A percentile compares a stretch with the other conserved stretches of the same genome.
phyloP scores from a whole-genome alignment of 2,797 vertebrate species.

The Catharus ustulatus region DNA sequence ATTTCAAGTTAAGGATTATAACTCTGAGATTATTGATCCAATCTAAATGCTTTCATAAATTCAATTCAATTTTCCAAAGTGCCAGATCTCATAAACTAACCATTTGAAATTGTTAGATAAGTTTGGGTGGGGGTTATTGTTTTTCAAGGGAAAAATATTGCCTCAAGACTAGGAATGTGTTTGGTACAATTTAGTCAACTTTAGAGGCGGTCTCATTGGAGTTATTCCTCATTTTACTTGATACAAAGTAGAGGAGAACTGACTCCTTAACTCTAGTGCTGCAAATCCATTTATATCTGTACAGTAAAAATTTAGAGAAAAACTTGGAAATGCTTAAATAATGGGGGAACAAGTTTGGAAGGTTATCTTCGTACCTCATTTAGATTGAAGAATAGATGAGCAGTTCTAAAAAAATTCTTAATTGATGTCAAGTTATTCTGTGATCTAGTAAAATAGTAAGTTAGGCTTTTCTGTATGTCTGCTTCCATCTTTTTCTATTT shows the following conservation, averaged over 20 bases:
- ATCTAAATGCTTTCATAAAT: constrained; percentile 31
- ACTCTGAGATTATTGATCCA: constrained; percentile 42
- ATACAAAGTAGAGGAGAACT: neutral
- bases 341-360: neutral
- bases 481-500: neutral
- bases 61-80: constrained; percentile 47
- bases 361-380: neutral
- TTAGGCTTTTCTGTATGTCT: neutral
- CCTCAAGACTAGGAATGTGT: neutral
- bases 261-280: neutral
- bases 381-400: neutral
- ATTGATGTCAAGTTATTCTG: neutral
- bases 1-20: constrained; percentile 7
- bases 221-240: neutral
- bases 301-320: neutral
- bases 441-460: neutral
- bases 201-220: constrained; percentile 20
- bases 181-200: constrained; percentile 34
- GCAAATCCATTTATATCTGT: neutral
- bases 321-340: neutral
- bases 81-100: constrained; percentile 29
- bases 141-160: constrained; percentile 18
- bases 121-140: neutral
- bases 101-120: constrained; percentile 27
- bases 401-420: neutral